Conservation (phyloP, 2,113 vertebrate species). For the Noturus placidus region DNA sequence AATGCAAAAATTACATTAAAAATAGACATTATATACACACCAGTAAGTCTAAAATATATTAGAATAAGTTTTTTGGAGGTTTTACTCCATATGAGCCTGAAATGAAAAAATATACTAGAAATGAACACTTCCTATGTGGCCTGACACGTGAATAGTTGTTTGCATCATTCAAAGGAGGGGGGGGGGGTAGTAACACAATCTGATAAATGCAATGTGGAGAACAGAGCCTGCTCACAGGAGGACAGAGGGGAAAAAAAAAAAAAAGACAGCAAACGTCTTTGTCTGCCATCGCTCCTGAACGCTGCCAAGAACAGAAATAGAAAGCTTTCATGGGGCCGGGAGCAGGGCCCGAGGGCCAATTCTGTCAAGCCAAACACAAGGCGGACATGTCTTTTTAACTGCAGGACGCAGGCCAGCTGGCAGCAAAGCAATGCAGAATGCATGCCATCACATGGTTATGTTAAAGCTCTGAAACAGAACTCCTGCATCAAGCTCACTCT, state of each 20-base stretch:
- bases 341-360: constrained; percentile 29
- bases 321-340: constrained; percentile 46
- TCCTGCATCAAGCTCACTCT: constrained; percentile 7
- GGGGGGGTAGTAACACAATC: background rate
- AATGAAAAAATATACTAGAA: background rate
- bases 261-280: constrained; percentile 39
- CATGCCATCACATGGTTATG: constrained; percentile 31
- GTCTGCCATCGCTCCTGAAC: constrained; percentile 33
- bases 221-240: constrained; percentile 25
- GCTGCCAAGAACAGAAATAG: constrained; percentile 48
- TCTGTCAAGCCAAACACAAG: constrained; percentile 37
- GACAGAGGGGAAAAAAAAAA: constrained; percentile 20
- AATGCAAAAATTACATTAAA: background rate
- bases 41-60: background rate
- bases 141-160: background rate
- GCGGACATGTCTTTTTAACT: constrained; percentile 52
- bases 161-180: background rate
- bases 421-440: constrained; percentile 3
- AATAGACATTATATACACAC: no score
- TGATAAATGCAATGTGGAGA: background rate
- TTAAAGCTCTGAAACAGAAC: constrained; percentile 28
- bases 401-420: constrained; percentile 49
- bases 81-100: background rate
- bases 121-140: background rate
- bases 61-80: background rate